Conservation (phyloP, 1,140 invertebrate genomes). For the Leptopilina clavipes region DNA sequence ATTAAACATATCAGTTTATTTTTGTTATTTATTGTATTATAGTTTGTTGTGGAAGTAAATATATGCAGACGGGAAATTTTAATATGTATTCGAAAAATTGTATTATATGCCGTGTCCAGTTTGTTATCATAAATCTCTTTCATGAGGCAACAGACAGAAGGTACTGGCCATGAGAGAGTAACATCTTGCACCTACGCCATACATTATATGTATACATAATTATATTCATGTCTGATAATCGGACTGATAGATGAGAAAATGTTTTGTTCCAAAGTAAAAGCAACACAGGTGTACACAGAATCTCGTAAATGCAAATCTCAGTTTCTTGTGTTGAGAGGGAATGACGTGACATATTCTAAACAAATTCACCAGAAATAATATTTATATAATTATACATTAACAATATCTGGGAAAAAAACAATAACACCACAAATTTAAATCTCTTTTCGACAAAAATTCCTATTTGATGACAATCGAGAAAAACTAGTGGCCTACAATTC, state of each 20-base stretch:
- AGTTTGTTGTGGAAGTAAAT: no score
- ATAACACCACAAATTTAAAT: neutral
- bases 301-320: no score
- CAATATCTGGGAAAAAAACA: no score
- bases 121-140: conserved; percentile 22
- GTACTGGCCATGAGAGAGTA: conserved; percentile 18
- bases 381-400: no score
- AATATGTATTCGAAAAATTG: neutral
- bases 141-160: conserved; percentile 12
- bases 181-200: conserved; percentile 4
- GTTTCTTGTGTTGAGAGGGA: no score
- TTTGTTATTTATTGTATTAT: no score
- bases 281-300: no score
- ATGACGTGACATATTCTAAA: no score
- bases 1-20: no score
- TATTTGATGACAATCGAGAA: neutral
- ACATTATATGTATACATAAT: neutral
- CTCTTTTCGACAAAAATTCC: neutral
- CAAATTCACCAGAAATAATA: no score
- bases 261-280: neutral
- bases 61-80: no score
- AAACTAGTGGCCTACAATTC: neutral
- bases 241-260: neutral
- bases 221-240: conserved; percentile 17
- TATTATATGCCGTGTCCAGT: neutral